phyloP scores from a whole-genome alignment of 2,797 vertebrate genomes.

The Sebastes oblongus region DNA sequence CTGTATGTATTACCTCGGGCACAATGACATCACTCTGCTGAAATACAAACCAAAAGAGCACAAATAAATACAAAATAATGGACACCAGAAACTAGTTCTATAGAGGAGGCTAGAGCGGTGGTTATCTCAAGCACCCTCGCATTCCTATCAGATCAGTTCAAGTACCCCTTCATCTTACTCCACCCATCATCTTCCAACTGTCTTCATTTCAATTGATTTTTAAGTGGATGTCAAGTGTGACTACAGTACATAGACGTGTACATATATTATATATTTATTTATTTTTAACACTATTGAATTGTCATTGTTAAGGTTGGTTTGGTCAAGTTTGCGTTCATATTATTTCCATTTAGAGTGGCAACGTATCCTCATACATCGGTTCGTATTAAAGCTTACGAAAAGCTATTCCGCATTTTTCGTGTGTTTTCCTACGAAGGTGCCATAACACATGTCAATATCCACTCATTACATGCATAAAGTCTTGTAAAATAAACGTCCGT shows the following conservation, averaged over 20 bases:
- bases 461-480: background rate
- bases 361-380: too few relatives aligned
- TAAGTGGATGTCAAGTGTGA: background rate
- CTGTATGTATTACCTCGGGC: slow-evolving; percentile 13
- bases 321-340: background rate
- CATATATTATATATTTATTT: background rate
- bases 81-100: background rate
- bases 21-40: slow-evolving; percentile 8
- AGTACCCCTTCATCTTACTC: background rate
- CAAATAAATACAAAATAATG: background rate
- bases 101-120: background rate
- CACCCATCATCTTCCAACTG: background rate
- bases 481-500: background rate
- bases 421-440: too few relatives aligned
- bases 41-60: background rate
- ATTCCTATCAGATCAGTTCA: background rate
- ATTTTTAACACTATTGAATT: background rate
- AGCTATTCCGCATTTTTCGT: background rate
- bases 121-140: background rate
- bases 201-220: background rate
- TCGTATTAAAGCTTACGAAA: too few relatives aligned
- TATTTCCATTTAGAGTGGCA: background rate
- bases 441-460: background rate
- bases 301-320: background rate
- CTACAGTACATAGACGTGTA: background rate